Evolutionary conservation across 2,113 vertebrate species (phyloP), one percentile per base, ranked within the genome.

Genomic region (Pseudorectes ferrugineus): DNA sequence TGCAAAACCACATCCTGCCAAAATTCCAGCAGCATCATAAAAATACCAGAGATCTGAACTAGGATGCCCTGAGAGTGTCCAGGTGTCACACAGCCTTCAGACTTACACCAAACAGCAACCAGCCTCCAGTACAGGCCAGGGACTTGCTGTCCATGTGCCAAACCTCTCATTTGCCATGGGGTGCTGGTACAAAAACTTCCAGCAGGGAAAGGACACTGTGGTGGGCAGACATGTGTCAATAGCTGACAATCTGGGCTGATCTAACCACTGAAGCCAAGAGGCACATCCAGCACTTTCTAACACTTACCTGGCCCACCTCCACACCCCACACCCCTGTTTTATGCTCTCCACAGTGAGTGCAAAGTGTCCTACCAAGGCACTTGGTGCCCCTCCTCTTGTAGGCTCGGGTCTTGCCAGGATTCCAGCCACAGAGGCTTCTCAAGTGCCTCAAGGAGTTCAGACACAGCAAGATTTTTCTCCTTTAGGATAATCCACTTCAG

Each of bases 211-310:
- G 65, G 31, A 65, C 48, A 21, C 1, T 1, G 33, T 12, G 31
- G 20, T 33, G 82, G 73, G 48, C 57, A 83, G 0, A 17, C 5
- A 35, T 0, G 1, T n/a, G 45, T 28, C 65, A 35, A 0, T 0
- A 31, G 26, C 45, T 25, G 61, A 72, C 11, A 36, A 18, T 22
- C 57, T 75, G 76, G 25, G 38, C 84, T 84, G 51, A 58, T 26
- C 49, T 77, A 33, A 73, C 12, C 80, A 17, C 42, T 46, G 43
- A 77, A 85, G 52, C 24, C 29, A 75, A 62, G 38, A 62, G 31
- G 26, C 67, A 73, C 29, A 57, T 10, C 43, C 52, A 87, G 70
- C 6, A 31, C 29, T 75, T 42, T 65, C 19, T 29, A 81, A 57
- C 40, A 52, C 48, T 67, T 78, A 38, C 26, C 75, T 46, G 61